Conservation (phyloP, 2,888 invertebrate species). For the Enoplolaimus lenunculus region DNA sequence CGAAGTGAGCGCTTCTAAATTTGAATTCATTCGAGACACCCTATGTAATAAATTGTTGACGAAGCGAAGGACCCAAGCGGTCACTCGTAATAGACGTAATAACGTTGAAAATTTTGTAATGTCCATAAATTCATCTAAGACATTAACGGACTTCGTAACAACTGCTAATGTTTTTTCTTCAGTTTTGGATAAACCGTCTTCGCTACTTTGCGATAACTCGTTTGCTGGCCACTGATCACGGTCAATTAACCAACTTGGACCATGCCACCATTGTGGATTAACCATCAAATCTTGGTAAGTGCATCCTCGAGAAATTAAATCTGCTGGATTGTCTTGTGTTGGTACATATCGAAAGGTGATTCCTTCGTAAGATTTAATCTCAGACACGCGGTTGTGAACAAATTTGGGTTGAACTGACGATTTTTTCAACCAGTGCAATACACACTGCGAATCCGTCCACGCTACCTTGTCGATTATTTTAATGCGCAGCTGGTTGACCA, state of each 20-base stretch:
- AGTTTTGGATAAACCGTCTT: not conserved
- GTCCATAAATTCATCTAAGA: not conserved
- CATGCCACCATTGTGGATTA: constrained; percentile 28
- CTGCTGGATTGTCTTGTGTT: constrained; percentile 32
- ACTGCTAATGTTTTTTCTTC: not conserved
- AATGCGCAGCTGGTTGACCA: constrained; percentile 24
- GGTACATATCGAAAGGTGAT: constrained; percentile 28
- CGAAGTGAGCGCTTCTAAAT: not conserved
- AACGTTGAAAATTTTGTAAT: not conserved
- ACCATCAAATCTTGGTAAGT: constrained; percentile 21
- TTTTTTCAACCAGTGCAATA: constrained; percentile 27
- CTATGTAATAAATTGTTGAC: not conserved
- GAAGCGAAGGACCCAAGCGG: not conserved
- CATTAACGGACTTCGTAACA: not conserved
- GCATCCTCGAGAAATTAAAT: constrained; percentile 29
- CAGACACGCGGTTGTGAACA: constrained; percentile 28
- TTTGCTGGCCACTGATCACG: constrained; percentile 10
- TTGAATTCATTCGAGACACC: not conserved
- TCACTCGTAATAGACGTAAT: not conserved
- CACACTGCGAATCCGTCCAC: constrained; percentile 27
- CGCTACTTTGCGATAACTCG: not conserved
- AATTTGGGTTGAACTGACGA: constrained; percentile 22
- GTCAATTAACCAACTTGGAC: constrained; percentile 28
- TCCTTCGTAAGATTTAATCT: constrained; percentile 26
- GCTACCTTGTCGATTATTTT: constrained; percentile 19